Evolutionary conservation across 2,113 vertebrate species (phyloP).

Genomic region (Chaenocephalus aceratus): DNA sequence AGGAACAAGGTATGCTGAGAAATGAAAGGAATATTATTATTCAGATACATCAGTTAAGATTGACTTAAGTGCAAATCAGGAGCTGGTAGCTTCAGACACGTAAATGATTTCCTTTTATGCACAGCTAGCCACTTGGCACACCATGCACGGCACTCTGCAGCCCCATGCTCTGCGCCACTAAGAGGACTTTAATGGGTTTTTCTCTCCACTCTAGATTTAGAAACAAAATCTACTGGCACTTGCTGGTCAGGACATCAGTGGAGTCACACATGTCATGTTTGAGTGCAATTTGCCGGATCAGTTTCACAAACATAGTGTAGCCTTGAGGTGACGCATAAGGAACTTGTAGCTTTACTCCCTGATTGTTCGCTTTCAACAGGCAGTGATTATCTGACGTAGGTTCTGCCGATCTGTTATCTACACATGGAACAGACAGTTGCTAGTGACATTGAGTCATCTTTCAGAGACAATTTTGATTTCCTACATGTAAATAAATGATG

Average conservation of each 20-base stretch:
- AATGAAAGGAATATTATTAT: constrained; percentile 32
- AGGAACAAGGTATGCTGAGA: background rate
- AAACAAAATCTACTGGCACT: constrained; percentile 41
- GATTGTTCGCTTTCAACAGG: background rate
- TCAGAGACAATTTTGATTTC: constrained; percentile 2
- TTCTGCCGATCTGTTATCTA: background rate
- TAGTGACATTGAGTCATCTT: background rate
- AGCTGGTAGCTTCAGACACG: constrained; percentile 32
- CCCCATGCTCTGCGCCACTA: constrained; percentile 38
- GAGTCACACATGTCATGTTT: constrained; percentile 31
- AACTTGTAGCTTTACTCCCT: constrained; percentile 1
- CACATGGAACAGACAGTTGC: background rate
- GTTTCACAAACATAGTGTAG: constrained; percentile 12
- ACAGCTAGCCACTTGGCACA: constrained; percentile 54
- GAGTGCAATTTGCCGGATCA: constrained; percentile 23
- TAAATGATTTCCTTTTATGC: constrained; percentile 57
- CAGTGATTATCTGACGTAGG: background rate
- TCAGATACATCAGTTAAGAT: constrained; percentile 31
- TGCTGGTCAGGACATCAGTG: constrained; percentile 25
- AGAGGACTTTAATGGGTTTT: constrained; percentile 65
- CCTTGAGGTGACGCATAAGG: constrained; percentile 1
- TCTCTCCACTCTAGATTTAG: constrained; percentile 56
- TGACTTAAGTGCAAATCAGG: constrained; percentile 41
- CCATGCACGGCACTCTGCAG: constrained; percentile 52
- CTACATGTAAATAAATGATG: constrained; percentile 10